These are phyloP conservation scores for Spheniscus humboldti DNA, from an alignment of 2,797 vertebrate genomes.

Conservation along the genomic window DNA sequence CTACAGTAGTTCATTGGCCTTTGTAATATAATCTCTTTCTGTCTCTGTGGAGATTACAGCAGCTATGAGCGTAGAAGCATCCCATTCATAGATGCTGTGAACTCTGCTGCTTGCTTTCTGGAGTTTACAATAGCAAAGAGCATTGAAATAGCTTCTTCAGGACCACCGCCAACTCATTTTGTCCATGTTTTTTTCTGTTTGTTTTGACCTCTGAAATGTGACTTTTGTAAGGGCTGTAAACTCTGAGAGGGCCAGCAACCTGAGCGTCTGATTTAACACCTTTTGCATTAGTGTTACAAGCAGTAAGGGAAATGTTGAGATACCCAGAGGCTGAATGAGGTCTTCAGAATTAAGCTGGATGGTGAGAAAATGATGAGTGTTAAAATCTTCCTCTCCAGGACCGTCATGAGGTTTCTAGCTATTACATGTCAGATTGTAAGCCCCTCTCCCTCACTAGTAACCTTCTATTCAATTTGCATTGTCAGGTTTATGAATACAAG, in stretches of 20 bases:
- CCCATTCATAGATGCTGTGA: background rate
- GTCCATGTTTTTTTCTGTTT: background rate
- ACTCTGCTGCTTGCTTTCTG: background rate
- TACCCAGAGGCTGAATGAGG: background rate
- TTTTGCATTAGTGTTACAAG: background rate
- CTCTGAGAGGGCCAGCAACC: background rate
- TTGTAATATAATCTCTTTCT: slow-evolving; percentile 7
- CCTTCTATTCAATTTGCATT: background rate
- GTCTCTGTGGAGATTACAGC: background rate
- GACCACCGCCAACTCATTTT: background rate
- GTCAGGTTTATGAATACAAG: background rate
- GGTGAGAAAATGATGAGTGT: background rate
- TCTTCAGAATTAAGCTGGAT: background rate
- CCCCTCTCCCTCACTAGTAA: background rate
- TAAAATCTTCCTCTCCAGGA: background rate
- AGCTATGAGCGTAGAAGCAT: background rate
- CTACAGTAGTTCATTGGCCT: background rate
- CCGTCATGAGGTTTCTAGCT: background rate
- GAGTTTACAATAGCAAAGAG: background rate
- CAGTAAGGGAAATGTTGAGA: background rate
- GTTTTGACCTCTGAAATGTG: background rate
- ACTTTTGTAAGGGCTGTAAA: background rate
- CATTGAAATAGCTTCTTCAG: background rate
- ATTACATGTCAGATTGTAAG: background rate
- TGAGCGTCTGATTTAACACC: background rate